phyloP scores from a whole-genome alignment of 2,113 vertebrate species.

The Phalacrocorax pelagicus region DNA sequence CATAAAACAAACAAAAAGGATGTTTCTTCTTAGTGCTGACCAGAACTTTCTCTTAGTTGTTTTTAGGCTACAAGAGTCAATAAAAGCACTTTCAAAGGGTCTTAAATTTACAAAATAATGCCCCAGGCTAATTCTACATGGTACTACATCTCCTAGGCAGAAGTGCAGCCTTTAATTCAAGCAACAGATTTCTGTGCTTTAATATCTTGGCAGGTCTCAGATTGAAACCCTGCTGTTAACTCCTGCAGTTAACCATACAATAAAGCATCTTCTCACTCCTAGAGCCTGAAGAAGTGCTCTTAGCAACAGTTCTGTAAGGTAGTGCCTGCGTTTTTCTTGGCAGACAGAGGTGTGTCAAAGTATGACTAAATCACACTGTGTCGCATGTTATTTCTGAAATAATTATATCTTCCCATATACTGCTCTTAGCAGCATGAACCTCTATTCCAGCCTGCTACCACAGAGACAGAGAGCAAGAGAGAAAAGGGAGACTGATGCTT shows the following conservation, averaged over 20 bases:
- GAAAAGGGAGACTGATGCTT: background rate
- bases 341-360: constrained; percentile 60
- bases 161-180: constrained; percentile 2
- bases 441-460: background rate
- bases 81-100: background rate
- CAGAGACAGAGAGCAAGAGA: background rate
- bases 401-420: background rate
- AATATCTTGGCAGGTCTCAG: constrained; percentile 25
- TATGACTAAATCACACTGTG: constrained; percentile 47
- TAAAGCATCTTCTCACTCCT: constrained; percentile 29
- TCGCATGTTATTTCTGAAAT: constrained; percentile 44
- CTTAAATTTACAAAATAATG: background rate
- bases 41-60: background rate
- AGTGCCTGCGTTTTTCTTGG: constrained; percentile 59
- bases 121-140: background rate
- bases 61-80: background rate
- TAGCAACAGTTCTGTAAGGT: constrained; percentile 37
- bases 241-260: constrained; percentile 42
- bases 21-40: background rate
- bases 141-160: background rate
- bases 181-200: constrained; percentile 3
- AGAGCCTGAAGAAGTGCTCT: constrained; percentile 34
- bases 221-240: constrained; percentile 47
- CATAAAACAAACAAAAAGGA: background rate
- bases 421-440: background rate